Percentiles rank a stretch among this genome's conserved stretches.
These are phyloP conservation scores for Chelonoidis abingdonii DNA, from an alignment of 2,113 vertebrate species.

Conservation along the genomic window DNA sequence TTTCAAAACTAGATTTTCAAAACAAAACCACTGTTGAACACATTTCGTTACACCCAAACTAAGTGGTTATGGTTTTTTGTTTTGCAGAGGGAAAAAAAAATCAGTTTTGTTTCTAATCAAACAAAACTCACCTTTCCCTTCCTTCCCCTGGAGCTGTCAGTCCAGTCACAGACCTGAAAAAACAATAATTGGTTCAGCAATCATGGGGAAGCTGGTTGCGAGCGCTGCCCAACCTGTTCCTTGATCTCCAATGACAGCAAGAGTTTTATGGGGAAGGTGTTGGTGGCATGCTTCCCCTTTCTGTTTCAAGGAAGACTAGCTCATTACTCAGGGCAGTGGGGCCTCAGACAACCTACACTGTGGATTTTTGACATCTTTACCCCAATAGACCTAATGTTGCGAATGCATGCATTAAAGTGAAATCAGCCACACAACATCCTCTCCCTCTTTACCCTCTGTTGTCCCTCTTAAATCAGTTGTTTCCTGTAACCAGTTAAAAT, in stretches of 20 bases:
- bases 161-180: not conserved
- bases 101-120: not conserved
- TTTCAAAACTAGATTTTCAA: not conserved
- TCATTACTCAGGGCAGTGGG: not conserved
- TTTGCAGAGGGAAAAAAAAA: not conserved
- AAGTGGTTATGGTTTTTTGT: not conserved
- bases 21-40: not conserved
- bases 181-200: not conserved
- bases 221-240: not conserved
- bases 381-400: not conserved
- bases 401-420: not conserved
- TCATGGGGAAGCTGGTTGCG: not conserved
- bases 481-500: not conserved
- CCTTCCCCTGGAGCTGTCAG: not conserved
- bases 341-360: not conserved
- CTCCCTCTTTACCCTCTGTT: not conserved
- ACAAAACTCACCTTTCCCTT: no score
- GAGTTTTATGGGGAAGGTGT: not conserved
- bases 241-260: not conserved
- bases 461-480: not conserved
- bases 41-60: not conserved
- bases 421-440: not conserved
- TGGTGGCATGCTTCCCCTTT: not conserved
- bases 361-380: not conserved
- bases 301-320: not conserved